These are phyloP conservation scores for Orycteropus afer DNA, from an alignment of 2,113 vertebrate genomes.

Conservation along the genomic window DNA sequence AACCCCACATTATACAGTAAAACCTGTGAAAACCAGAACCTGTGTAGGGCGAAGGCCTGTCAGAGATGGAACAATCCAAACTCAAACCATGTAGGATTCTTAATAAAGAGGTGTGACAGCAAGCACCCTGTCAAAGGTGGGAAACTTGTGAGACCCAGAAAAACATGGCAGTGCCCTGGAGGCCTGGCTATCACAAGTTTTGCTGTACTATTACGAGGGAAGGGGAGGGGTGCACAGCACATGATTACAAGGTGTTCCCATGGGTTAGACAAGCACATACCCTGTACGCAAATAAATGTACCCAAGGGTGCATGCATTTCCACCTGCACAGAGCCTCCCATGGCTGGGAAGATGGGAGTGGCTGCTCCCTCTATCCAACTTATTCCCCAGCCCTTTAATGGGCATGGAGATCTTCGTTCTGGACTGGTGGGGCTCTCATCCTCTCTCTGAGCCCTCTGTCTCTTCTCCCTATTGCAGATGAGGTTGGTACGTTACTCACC, in stretches of 20 bases:
- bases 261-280: neutral
- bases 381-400: neutral
- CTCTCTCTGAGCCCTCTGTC: neutral
- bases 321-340: neutral
- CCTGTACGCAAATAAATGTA: neutral
- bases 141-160: neutral
- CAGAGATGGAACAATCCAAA: no score
- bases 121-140: no score
- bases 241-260: neutral
- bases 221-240: neutral
- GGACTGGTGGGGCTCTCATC: neutral
- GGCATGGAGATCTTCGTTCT: neutral
- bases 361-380: neutral
- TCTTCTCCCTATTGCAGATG: neutral
- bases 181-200: neutral
- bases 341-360: neutral
- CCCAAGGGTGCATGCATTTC: neutral
- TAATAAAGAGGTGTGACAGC: no score
- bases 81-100: no score
- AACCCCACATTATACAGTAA: no score
- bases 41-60: no score
- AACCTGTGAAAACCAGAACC: no score
- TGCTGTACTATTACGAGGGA: neutral
- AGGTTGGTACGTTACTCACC: neutral
- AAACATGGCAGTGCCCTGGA: neutral